Percentiles rank a stretch among this genome's conserved stretches.
phyloP scores from a whole-genome alignment of 1,140 invertebrate genomes.

The Cepaea nemoralis region DNA sequence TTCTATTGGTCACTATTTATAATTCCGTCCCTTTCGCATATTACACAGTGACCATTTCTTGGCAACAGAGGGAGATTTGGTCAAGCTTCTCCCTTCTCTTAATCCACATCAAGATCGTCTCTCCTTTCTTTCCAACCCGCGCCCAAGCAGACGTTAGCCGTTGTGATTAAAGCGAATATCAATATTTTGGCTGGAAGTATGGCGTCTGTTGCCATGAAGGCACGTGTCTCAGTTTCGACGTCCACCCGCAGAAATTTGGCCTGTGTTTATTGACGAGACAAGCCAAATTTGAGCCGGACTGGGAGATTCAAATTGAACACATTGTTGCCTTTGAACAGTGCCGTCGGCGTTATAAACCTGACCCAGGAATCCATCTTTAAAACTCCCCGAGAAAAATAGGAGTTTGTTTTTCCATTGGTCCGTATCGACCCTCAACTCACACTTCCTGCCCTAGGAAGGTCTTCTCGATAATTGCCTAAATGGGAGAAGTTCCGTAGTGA shows the following conservation, averaged over 20 bases:
- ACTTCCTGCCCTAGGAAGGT: neutral
- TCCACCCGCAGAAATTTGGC: conserved; percentile 30
- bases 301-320: conserved; percentile 26
- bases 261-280: conserved; percentile 27
- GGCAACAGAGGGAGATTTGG: too few species aligned
- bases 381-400: neutral
- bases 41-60: too few species aligned
- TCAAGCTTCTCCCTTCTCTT: too few species aligned
- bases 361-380: neutral
- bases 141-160: too few species aligned
- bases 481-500: neutral
- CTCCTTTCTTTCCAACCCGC: too few species aligned
- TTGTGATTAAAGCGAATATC: conserved; percentile 11
- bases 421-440: neutral
- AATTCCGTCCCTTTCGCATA: too few species aligned
- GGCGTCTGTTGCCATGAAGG: neutral
- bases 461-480: conserved; percentile 30
- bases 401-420: conserved; percentile 28
- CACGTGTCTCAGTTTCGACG: neutral
- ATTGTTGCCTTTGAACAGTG: conserved; percentile 18
- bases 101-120: too few species aligned
- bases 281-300: conserved; percentile 26
- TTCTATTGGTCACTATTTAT: too few species aligned
- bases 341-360: neutral
- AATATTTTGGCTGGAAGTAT: conserved; percentile 31